Evolutionary conservation across 2,113 vertebrate genomes (phyloP).

Genomic region (Psilopsiagon aurifrons): DNA sequence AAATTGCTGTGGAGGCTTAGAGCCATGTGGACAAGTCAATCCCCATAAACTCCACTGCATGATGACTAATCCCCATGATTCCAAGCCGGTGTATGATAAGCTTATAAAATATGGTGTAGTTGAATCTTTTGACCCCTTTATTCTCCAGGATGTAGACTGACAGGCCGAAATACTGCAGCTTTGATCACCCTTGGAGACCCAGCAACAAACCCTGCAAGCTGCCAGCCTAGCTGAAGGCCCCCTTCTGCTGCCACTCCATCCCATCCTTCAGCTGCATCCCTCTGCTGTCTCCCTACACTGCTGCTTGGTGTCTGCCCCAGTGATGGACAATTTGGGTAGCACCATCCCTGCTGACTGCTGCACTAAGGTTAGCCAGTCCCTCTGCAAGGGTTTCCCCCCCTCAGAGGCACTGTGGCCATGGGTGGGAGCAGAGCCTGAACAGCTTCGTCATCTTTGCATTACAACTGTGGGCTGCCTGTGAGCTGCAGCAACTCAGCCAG

Average conservation of each 20-base stretch:
- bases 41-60: not conserved
- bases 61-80: not conserved
- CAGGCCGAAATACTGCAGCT: not conserved
- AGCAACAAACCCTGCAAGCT: not conserved
- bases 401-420: accelerated
- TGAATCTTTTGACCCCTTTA: not conserved
- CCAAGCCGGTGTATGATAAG: not conserved
- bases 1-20: not conserved
- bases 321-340: not conserved
- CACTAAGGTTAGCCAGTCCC: not conserved
- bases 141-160: not conserved
- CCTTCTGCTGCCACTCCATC: not conserved
- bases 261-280: not conserved
- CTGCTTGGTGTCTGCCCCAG: not conserved
- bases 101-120: not conserved
- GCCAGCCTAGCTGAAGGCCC: not conserved
- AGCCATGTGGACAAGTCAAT: not conserved
- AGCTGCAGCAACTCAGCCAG: not conserved
- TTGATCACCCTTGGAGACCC: not conserved
- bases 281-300: not conserved
- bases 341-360: not conserved
- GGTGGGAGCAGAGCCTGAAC: not conserved
- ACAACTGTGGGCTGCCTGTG: not conserved
- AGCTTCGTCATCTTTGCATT: not conserved
- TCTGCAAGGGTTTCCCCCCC: not conserved